Conservation (phyloP, 1,140 invertebrate species). For the Tetramorium parvispinum region DNA sequence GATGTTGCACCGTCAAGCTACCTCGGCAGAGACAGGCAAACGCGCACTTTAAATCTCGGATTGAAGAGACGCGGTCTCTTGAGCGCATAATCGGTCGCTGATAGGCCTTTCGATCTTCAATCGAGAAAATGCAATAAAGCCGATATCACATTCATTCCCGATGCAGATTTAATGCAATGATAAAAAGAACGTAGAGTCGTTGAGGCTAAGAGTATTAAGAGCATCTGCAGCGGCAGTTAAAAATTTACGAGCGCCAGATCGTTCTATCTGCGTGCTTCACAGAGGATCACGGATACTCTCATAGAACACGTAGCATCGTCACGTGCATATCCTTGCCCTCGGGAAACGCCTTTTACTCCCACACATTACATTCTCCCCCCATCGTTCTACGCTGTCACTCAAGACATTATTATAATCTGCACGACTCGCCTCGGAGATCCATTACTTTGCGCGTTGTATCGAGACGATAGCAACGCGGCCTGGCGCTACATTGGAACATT, state of each 20-base stretch:
- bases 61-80: slow-evolving; percentile 64
- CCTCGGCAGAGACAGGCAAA: slow-evolving; percentile 13
- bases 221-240: not conserved
- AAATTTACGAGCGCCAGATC: slow-evolving; percentile 3
- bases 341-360: slow-evolving; percentile 41
- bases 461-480: slow-evolving; percentile 51
- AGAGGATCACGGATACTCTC: slow-evolving; percentile 4
- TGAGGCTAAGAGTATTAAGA: not conserved
- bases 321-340: slow-evolving; percentile 4
- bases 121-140: not conserved
- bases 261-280: not conserved
- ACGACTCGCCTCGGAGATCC: slow-evolving; percentile 26
- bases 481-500: slow-evolving; percentile 22
- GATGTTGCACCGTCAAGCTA: slow-evolving; percentile 2
- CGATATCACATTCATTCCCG: slow-evolving; percentile 5
- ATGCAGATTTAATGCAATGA: not conserved
- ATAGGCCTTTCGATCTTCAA: slow-evolving; percentile 44
- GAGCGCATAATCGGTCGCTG: slow-evolving; percentile 75
- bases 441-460: slow-evolving; percentile 34
- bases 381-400: slow-evolving; percentile 38
- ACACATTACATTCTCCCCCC: slow-evolving; percentile 8
- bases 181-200: not conserved
- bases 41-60: slow-evolving; percentile 74
- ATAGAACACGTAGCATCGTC: not conserved
- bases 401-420: slow-evolving; percentile 50